Base-by-base conservation (phyloP, 2,797 vertebrate species). In the Danio kyathit region DNA sequence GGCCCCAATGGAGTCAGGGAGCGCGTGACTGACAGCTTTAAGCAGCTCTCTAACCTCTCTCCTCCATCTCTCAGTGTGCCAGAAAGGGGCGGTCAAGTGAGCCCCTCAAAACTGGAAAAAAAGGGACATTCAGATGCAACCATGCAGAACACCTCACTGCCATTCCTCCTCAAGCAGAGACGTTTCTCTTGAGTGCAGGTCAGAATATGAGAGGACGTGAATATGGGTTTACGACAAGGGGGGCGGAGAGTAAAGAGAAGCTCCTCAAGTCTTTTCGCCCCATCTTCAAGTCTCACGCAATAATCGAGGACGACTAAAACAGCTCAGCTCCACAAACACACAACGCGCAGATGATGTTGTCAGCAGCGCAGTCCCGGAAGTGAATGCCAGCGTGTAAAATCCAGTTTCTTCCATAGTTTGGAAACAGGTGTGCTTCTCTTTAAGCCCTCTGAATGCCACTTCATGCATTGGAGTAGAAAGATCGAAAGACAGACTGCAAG, bases 1-100 rank as follows among this genome's bases (percentile, higher is more conserved):
- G 7, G 0, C 76, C 19, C 69, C 54, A 46, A 21, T 69, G 13
- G 59, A 78, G 74, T 83, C 70, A 71, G 60, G 73, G 74, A 79
- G 74, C 13, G 77, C 56, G 82, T 92, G 91, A 93, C 83, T 90
- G 92, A 91, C 91, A 92, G 88, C 83, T 87, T 88, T 87, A 90
- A 93, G 90, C 86, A 91, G 90, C 92, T 91, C 92, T 93, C 90
- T 88, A 88, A 87, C 76, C 85, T 84, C 76, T 91, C 91, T 91
- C 89, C 90, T 92, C 89, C 90, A 81, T 87, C 78, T 83, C 88
- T 88, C 79, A 80, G 83, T 70, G 77, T 74, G 78, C 81, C 81
- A 80, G 92, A 90, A 91, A 91, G 90, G 84, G 90, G 91, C 89
- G 91, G 92, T 94, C 93, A 94, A 94, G 93, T 93, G 91, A 84